Base-by-base conservation (phyloP, 1,140 invertebrate genomes). In the Harpegnathos saltator region DNA sequence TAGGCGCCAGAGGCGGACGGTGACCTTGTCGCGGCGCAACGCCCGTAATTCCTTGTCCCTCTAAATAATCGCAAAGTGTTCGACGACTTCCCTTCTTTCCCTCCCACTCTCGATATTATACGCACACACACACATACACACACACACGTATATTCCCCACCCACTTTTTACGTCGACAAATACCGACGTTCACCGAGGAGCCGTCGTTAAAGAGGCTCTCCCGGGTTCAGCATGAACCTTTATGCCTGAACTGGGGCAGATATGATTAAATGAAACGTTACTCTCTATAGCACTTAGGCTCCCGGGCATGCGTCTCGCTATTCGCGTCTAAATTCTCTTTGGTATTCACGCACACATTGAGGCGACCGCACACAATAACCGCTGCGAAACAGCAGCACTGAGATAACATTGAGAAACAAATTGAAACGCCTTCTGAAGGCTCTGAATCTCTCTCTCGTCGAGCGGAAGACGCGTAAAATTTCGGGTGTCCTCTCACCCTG, bases 211-310 rank as follows among this genome's bases (percentile, higher is more conserved):
- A 19, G 15, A 73, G 33, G 11, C 22, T 75, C 14, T 29, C 1
- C n/a, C 9, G 4, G 19, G 5, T 68, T 69, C 33, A 38, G 24
- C 38, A 38, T 15, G 38, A 69, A n/a, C 12, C 12, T 38, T 14
- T 17, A 3, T 66, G n/a, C 7, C 1, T n/a, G 33, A 87, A 77
- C 74, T 84, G 33, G 86, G 69, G 17, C 85, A 75, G 22, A 1
- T 58, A 84, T 65, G 74, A 84, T 75, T 87, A 87, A 87, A 87
- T 75, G 52, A 88, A 84, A 84, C 2, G 52, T 81, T 59, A 33
- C 15, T 19, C 62, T 5, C 24, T 44, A 48, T 56, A 63, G 61
- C 14, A 44, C 14, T 71, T 44, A 80, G 52, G 33, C 54, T 48
- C 22, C 38, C 5, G 19, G 48, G 50, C 44, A 52, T 29, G 15